Evolutionary conservation across 2,113 vertebrate species (phyloP), one percentile per base, ranked within the genome.

Genomic region (Antennarius striatus): DNA sequence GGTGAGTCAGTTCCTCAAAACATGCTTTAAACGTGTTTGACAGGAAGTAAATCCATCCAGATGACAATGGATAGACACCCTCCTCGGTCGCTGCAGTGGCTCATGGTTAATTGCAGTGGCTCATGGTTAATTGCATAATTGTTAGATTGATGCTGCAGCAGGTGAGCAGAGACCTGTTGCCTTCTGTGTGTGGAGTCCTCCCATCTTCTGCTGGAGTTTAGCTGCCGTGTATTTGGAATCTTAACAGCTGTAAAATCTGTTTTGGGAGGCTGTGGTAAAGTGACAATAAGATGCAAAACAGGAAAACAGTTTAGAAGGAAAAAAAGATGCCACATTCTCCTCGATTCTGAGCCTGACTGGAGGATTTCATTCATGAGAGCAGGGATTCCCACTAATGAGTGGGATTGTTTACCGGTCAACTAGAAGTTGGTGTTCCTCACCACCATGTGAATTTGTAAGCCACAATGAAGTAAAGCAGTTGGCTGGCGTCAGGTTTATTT

Each of bases 1-100:
- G 98, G 98, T 99, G 90, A 90, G 90, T 16, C 12, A 2, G n/a
- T 5, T 0, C 46, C 2, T 29, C 29, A 29, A 12, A 36, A 36
- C 32, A 7, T 36, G 32, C 32, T 4, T 36, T 36, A 36, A 36
- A 36, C 32, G 32, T 36, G 32, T 22, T 22, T 22, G 22, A 22
- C 22, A 22, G 22, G 22, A 22, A 22, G 22, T 22, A 2, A 22
- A 22, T 22, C 22, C 22, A 22, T 22, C 22, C 22, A 22, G 22
- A 22, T 22, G 22, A 22, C 22, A 22, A 22, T 22, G 22, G 22
- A 22, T 22, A 22, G 22, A 22, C 22, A 22, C 1, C 22, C 22
- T 22, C 22, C 22, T 22, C 22, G 22, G 22, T 22, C 22, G 22
- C 22, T 22, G 22, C 22, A 22, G 22, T 22, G 22, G 22, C 22